phyloP scores from a whole-genome alignment of 2,888 invertebrate genomes.

The Luperina testacea region DNA sequence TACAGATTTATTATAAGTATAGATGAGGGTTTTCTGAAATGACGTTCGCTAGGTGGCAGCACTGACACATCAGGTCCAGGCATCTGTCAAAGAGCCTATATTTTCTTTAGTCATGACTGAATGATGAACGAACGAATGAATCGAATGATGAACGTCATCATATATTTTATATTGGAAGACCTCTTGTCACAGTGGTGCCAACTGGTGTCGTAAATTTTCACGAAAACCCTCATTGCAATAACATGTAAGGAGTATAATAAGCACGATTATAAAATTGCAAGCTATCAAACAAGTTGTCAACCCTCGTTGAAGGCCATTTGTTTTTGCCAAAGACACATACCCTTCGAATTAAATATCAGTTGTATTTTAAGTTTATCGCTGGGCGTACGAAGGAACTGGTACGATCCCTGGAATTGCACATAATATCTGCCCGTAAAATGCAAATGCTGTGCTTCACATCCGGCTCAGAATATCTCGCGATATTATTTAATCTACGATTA shows the following conservation, averaged over 20 bases:
- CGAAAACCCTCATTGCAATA: too few species aligned
- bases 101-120: too few species aligned
- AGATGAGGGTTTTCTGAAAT: too few species aligned
- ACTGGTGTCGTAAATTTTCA: too few species aligned
- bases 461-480: constrained; percentile 74
- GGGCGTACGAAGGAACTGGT: constrained; percentile 47
- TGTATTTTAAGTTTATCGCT: constrained; percentile 60
- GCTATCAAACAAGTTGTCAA: constrained; percentile 48
- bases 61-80: too few species aligned
- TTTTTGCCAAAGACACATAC: constrained; percentile 48
- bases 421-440: constrained; percentile 73
- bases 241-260: constrained; percentile 37
- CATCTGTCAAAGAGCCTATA: too few species aligned
- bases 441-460: constrained; percentile 78
- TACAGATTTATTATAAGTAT: too few species aligned
- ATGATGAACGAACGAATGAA: too few species aligned
- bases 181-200: too few species aligned
- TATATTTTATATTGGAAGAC: too few species aligned
- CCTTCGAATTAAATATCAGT: constrained; percentile 49
- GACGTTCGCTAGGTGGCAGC: too few species aligned
- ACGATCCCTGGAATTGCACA: constrained; percentile 60
- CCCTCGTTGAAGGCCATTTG: constrained; percentile 40
- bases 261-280: constrained; percentile 33
- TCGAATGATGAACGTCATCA: too few species aligned
- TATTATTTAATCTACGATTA: constrained; percentile 66